These are phyloP conservation scores for Leptinotarsa juncta DNA, from an alignment of 2,888 invertebrate genomes.

Conservation along the genomic window DNA sequence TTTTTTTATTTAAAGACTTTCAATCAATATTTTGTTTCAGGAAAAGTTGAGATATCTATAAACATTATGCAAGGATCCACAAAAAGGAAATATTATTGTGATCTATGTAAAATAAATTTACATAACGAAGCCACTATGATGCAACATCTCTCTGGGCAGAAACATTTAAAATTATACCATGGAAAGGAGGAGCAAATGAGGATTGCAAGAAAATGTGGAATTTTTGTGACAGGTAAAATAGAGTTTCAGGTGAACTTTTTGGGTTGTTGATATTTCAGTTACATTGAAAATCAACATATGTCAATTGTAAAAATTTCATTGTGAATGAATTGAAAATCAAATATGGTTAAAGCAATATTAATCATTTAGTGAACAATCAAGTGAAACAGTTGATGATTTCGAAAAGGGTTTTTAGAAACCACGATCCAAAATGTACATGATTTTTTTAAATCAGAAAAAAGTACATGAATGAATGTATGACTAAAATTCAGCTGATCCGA, in stretches of 20 bases:
- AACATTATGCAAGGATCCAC: neutral
- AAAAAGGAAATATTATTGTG: conserved; percentile 27
- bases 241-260: neutral
- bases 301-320: no score
- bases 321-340: no score
- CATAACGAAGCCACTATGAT: conserved; percentile 27
- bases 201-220: conserved; percentile 45
- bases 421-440: no score
- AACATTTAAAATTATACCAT: conserved; percentile 39
- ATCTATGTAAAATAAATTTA: conserved; percentile 40
- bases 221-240: conserved; percentile 52
- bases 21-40: neutral
- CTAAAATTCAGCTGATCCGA: no score
- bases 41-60: neutral
- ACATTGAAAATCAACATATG: no score
- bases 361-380: no score
- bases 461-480: no score
- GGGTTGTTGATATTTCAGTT: neutral
- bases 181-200: conserved; percentile 31
- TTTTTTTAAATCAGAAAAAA: no score
- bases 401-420: no score
- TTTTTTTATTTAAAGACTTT: no score
- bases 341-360: no score
- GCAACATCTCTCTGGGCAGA: conserved; percentile 43
- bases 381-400: no score